Evolutionary conservation across 1,140 invertebrate species (phyloP).

Genomic region (Pomacea maculata): DNA sequence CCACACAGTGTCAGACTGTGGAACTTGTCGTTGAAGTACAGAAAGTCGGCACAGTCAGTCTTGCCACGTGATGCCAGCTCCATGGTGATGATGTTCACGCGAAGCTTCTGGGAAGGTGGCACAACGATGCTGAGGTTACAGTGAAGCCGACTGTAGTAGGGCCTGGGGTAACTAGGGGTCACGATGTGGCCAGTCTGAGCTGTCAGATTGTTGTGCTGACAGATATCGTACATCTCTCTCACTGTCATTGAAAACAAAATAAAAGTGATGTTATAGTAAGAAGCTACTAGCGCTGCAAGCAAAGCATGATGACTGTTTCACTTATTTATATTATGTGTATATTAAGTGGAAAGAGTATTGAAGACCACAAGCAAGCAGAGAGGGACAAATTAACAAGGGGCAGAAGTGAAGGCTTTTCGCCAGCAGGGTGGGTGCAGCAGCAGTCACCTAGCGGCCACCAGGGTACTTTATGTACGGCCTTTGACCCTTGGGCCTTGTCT

Average conservation of each 20-base stretch:
- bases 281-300: neutral
- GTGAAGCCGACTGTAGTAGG: slow-evolving; percentile 43
- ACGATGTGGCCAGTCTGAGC: slow-evolving; percentile 54
- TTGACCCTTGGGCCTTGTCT: too few species aligned
- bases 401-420: too few species aligned
- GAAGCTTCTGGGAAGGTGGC: slow-evolving; percentile 46
- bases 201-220: slow-evolving; percentile 37
- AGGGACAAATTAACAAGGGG: too few species aligned
- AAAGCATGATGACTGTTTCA: neutral
- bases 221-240: slow-evolving; percentile 47
- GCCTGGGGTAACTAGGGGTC: slow-evolving; percentile 56
- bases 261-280: neutral
- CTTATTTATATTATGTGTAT: neutral
- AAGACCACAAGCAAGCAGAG: neutral
- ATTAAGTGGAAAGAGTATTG: too few species aligned
- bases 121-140: slow-evolving; percentile 46
- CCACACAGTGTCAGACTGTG: slow-evolving; percentile 57
- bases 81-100: slow-evolving; percentile 55
- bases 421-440: too few species aligned
- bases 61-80: slow-evolving; percentile 50
- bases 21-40: slow-evolving; percentile 50
- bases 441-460: too few species aligned
- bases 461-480: too few species aligned
- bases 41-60: slow-evolving; percentile 51
- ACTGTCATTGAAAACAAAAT: slow-evolving; percentile 37